These are phyloP conservation scores for Caradrina kadenii DNA, from an alignment of 2,888 invertebrate species.

Conservation along the genomic window DNA sequence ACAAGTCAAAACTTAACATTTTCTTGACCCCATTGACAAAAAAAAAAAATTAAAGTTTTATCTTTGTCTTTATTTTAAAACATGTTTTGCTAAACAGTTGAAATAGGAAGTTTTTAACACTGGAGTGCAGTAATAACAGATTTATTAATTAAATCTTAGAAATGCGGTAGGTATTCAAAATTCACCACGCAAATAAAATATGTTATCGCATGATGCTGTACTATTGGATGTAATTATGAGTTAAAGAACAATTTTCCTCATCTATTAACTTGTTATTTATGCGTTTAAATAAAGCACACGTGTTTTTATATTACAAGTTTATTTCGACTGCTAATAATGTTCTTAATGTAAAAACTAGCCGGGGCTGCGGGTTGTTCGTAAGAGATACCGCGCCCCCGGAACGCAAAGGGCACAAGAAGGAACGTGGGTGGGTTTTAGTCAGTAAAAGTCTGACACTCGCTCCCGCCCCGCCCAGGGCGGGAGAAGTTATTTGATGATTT, in stretches of 20 bases:
- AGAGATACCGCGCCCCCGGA: no score
- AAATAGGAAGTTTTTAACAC: constrained; percentile 1
- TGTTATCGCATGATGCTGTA: constrained; percentile 4
- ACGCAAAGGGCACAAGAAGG: no score
- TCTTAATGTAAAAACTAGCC: no score
- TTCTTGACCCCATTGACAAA: not conserved
- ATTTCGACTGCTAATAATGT: no score
- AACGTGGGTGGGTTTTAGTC: no score
- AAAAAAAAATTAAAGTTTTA: not conserved
- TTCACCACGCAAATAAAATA: constrained; percentile 18
- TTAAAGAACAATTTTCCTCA: constrained; percentile 10
- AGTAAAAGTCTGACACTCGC: no score
- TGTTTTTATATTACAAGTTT: no score
- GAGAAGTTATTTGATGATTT: no score
- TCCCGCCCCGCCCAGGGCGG: no score
- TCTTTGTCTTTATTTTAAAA: constrained; percentile 17
- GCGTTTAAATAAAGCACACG: not conserved
- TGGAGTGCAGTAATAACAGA: not conserved
- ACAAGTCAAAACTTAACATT: not conserved
- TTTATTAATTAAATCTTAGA: constrained; percentile 13
- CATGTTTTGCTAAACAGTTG: constrained; percentile 4
- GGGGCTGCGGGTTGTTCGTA: no score
- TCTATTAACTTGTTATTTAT: not conserved
- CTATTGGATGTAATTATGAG: constrained; percentile 9
- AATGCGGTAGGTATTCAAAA: constrained; percentile 1